phyloP scores from a whole-genome alignment of 2,888 invertebrate species.

The Erannis defoliaria region DNA sequence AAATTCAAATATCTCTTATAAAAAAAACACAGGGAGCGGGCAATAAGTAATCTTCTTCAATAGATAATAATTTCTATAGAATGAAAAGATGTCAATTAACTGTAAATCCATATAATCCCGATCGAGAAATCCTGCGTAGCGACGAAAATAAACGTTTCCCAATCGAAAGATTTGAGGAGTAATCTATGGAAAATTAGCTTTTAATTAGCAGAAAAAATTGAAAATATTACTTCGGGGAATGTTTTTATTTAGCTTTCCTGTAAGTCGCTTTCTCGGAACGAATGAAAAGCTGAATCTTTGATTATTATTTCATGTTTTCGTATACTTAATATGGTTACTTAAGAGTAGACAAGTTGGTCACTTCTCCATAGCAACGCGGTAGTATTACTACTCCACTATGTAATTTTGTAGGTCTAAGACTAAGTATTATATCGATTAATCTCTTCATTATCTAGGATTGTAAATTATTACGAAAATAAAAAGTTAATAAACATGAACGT shows the following conservation, averaged over 20 bases:
- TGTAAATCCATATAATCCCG: conserved; percentile 15
- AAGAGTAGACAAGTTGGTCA: too few relatives aligned
- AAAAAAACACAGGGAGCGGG: not conserved
- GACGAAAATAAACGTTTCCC: conserved; percentile 1
- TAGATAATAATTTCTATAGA: conserved; percentile 8
- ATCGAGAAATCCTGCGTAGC: conserved; percentile 10
- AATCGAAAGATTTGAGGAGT: conserved; percentile 17
- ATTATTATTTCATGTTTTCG: not conserved
- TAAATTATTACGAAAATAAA: too few relatives aligned
- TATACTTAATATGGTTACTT: too few relatives aligned
- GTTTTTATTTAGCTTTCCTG: conserved; percentile 10
- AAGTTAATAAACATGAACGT: too few relatives aligned
- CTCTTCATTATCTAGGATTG: too few relatives aligned
- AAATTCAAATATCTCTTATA: not conserved
- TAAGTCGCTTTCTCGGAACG: not conserved
- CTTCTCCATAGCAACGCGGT: too few relatives aligned
- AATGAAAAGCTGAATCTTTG: not conserved
- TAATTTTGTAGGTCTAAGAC: too few relatives aligned
- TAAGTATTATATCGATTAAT: too few relatives aligned
- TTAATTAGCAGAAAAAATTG: conserved; percentile 39
- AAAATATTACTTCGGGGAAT: conserved; percentile 4
- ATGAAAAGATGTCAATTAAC: conserved; percentile 20
- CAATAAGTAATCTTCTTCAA: not conserved
- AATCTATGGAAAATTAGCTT: conserved; percentile 23
- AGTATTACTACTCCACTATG: too few relatives aligned